These are phyloP conservation scores for Echinops telfairi DNA, from an alignment of 2,113 vertebrate genomes.

Conservation along the genomic window DNA sequence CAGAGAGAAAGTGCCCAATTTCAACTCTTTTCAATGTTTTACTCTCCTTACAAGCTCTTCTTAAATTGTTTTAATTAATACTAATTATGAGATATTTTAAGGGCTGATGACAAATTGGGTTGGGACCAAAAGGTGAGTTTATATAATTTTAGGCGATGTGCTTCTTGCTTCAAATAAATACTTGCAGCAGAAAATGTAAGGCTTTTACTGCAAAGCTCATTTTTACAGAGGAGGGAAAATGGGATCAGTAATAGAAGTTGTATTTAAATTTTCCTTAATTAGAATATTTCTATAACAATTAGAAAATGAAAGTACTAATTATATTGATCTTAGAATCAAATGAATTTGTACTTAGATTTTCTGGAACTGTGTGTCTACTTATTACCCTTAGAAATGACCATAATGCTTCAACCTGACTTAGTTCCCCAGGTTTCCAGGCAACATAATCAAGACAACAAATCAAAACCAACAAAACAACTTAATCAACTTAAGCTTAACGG, in stretches of 20 bases:
- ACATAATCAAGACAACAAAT: conserved; percentile 54
- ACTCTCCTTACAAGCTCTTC: conserved; percentile 63
- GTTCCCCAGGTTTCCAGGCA: conserved; percentile 27
- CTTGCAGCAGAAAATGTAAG: conserved; percentile 37
- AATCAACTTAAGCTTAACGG: not conserved
- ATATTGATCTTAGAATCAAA: conserved; percentile 24
- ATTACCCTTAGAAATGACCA: not conserved
- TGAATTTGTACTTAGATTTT: conserved; percentile 27
- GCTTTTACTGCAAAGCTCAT: conserved; percentile 7
- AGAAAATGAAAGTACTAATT: conserved; percentile 39
- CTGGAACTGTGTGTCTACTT: not conserved
- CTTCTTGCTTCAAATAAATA: conserved; percentile 62
- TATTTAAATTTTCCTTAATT: conserved; percentile 42
- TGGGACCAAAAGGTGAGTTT: conserved; percentile 58
- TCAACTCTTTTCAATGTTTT: conserved; percentile 61
- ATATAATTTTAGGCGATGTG: conserved; percentile 61
- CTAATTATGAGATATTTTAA: conserved; percentile 78
- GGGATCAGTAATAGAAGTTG: conserved; percentile 16
- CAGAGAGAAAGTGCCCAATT: conserved; percentile 59
- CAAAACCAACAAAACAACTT: too few species aligned
- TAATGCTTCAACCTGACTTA: not conserved
- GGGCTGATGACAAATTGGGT: conserved; percentile 74
- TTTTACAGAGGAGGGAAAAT: not conserved
- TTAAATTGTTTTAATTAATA: conserved; percentile 81
- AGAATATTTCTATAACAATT: conserved; percentile 35